Evolutionary conservation across 2,113 vertebrate species (phyloP), one percentile per base, ranked within the genome.

Genomic region (Scolopax mira): DNA sequence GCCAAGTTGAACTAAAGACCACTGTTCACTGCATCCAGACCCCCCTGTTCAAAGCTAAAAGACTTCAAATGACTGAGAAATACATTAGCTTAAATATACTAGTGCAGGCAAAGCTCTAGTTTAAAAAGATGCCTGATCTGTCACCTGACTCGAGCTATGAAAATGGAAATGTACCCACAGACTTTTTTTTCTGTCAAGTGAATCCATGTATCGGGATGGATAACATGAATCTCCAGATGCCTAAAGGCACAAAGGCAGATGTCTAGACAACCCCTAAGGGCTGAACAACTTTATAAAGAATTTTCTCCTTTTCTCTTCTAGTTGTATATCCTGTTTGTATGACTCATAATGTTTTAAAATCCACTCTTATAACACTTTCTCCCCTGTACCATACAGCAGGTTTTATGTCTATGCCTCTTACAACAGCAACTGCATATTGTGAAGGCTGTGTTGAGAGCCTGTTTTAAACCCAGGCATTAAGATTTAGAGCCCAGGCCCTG

Each of bases 281-380:
- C 35, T 48, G 30, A 91, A 83, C 10, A 70, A 86, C 51, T 67
- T 80, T 51, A 62, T 66, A 55, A 81, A 80, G 77, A 78, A 75
- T 89, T 90, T 90, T 92, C 55, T 74, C n/a, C 48, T 60, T 86
- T 92, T 52, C 42, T 78, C 62, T 87, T 55, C 48, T 72, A 55
- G 31, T 52, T 31, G 83, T 74, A 65, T 31, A 79, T 27, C 49
- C 73, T 48, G 39, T 41, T 74, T 88, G 41, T 37, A 31, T 30
- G 61, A 96, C 72, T 75, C 79, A 79, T 15, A 94, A 85, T 48
- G 13, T 67, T 88, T 89, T 54, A 86, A 86, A 94, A 81, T 46
- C 49, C 49, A 46, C 67, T 51, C 31, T 28, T 55, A 24, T 2
- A 90, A 74, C 42, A 79, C 15, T 4, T 78, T 79, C 51, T 67